phyloP scores from a whole-genome alignment of 2,888 invertebrate genomes.

The Blomia tropicalis region DNA sequence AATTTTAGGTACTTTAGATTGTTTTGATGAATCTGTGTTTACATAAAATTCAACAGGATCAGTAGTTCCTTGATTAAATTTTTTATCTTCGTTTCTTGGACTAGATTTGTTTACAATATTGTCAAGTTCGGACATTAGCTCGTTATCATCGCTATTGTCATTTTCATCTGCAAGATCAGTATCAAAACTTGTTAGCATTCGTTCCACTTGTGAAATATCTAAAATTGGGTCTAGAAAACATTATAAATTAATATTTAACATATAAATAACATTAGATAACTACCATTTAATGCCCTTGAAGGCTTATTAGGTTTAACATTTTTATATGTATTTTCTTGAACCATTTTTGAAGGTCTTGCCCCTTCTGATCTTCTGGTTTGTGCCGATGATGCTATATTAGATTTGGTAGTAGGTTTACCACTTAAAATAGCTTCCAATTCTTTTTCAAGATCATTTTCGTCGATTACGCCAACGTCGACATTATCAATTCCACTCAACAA shows the following conservation, averaged over 20 bases:
- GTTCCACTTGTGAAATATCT: not conserved
- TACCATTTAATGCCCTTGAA: not conserved
- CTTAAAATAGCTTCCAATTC: constrained; percentile 24
- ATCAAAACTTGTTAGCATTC: not conserved
- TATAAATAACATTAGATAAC: not conserved
- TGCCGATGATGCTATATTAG: not conserved
- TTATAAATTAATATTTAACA: not conserved
- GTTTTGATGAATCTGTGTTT: not conserved
- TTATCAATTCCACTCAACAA: constrained; percentile 6
- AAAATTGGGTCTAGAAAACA: not conserved
- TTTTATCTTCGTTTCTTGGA: not conserved
- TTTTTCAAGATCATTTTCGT: constrained; percentile 24
- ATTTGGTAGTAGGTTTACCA: constrained; percentile 1
- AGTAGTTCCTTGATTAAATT: too few species aligned
- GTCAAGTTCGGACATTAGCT: not conserved
- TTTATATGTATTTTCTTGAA: not conserved
- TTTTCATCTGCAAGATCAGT: not conserved
- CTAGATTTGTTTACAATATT: not conserved
- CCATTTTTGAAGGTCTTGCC: not conserved
- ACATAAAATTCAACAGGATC: not conserved
- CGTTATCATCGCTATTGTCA: not conserved
- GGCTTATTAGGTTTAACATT: not conserved
- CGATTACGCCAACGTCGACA: constrained; percentile 17
- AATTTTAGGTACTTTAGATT: not conserved
- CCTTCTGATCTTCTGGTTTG: not conserved